Percentiles rank a stretch among this genome's conserved stretches.
These are phyloP conservation scores for Lucilia cuprina DNA, from an alignment of 1,140 invertebrate species.

Conservation along the genomic window DNA sequence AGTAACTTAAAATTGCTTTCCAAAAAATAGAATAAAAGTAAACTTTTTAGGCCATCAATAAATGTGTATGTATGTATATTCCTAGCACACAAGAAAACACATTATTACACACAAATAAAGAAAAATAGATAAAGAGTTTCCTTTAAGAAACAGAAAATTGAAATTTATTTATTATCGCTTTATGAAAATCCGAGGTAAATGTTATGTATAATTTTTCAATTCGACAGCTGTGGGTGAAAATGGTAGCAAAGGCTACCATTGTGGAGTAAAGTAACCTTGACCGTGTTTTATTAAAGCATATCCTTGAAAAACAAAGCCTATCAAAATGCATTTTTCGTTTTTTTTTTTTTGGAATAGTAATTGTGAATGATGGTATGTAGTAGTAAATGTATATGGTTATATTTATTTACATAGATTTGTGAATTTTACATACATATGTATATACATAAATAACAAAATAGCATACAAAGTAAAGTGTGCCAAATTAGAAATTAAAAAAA, in stretches of 20 bases:
- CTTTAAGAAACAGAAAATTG: background rate
- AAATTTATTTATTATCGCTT: background rate
- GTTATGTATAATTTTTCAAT: background rate
- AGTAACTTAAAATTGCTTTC: background rate
- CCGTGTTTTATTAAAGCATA: background rate
- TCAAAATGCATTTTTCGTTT: too few species aligned
- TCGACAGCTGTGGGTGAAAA: background rate
- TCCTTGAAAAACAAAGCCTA: background rate
- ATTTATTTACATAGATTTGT: too few species aligned
- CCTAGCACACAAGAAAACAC: background rate
- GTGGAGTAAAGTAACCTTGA: background rate
- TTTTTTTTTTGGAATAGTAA: background rate
- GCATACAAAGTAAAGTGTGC: background rate
- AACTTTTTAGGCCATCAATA: background rate
- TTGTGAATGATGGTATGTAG: background rate
- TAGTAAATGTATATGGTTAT: background rate
- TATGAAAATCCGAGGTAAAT: too few species aligned
- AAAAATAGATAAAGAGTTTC: background rate
- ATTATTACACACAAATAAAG: background rate
- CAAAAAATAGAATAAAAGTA: background rate
- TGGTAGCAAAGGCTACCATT: too few species aligned
- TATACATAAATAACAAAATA: background rate
- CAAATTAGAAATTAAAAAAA: background rate
- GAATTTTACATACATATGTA: background rate
- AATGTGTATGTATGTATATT: background rate